phyloP scores from a whole-genome alignment of 1,140 invertebrate species.

The Drosophila sp. region DNA sequence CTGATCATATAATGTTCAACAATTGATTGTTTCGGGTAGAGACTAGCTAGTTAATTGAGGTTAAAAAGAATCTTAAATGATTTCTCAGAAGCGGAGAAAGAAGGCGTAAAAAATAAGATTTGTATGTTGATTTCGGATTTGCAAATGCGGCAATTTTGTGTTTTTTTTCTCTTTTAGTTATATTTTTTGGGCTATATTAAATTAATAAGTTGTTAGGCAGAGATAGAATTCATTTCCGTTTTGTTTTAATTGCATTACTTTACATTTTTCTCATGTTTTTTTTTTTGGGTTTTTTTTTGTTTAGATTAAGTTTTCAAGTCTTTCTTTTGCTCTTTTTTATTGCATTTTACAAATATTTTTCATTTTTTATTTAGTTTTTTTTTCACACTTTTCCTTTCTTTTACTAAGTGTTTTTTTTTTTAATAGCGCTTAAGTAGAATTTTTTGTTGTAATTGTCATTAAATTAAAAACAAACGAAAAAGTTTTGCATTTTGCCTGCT shows the following conservation, averaged over 20 bases:
- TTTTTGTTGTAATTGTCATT: slow-evolving; percentile 42
- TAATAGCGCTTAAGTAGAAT: slow-evolving; percentile 60
- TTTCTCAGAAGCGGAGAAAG: slow-evolving; percentile 40
- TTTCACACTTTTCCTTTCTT: slow-evolving; percentile 47
- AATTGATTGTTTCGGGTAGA: slow-evolving; percentile 53
- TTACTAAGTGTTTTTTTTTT: slow-evolving; percentile 43
- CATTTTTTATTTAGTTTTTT: slow-evolving; percentile 52
- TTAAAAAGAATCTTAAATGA: slow-evolving; percentile 43
- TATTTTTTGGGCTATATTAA: slow-evolving; percentile 32
- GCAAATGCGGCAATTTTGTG: slow-evolving; percentile 14
- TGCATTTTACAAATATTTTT: slow-evolving; percentile 74
- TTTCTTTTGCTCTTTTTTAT: slow-evolving; percentile 83
- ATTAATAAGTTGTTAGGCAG: slow-evolving; percentile 8
- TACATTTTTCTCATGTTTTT: slow-evolving; percentile 44
- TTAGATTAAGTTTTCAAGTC: slow-evolving; percentile 78
- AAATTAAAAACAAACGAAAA: slow-evolving; percentile 66
- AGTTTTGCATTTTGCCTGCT: slow-evolving; percentile 50
- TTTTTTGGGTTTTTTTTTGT: slow-evolving; percentile 44
- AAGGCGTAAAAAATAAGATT: slow-evolving; percentile 8
- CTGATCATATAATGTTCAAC: slow-evolving; percentile 38
- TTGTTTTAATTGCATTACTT: slow-evolving; percentile 32
- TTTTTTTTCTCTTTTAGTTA: slow-evolving; percentile 30
- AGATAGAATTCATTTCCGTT: background rate
- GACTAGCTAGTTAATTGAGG: slow-evolving; percentile 68
- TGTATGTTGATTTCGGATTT: background rate